Evolutionary conservation across 1,140 invertebrate genomes (phyloP).

Genomic region (Nephila pilipes): DNA sequence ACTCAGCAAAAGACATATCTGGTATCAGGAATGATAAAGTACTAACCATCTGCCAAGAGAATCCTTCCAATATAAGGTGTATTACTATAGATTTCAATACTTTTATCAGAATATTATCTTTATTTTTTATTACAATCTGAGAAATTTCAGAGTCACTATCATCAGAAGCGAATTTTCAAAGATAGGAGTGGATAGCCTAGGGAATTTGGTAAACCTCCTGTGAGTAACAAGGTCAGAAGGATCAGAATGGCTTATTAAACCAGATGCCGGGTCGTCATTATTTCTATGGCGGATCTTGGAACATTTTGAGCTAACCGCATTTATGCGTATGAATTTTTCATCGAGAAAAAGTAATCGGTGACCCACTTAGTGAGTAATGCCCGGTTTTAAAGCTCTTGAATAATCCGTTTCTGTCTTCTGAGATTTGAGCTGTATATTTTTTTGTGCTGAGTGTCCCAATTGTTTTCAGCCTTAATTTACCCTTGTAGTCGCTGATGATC

Average conservation of each 20-base stretch:
- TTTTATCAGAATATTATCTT: not conserved
- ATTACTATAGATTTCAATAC: no score
- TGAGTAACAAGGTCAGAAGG: conserved; percentile 22
- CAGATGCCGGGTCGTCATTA: conserved; percentile 26
- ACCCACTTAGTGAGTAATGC: conserved; percentile 13
- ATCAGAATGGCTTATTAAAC: conserved; percentile 28
- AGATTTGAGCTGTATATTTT: not conserved
- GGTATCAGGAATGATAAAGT: no score
- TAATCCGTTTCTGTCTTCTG: not conserved
- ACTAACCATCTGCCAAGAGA: no score
- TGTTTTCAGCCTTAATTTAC: conserved; percentile 7
- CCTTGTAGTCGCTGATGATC: not conserved
- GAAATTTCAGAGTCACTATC: not conserved
- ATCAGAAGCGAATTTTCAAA: not conserved
- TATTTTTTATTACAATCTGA: not conserved
- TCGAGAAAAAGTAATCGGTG: conserved; percentile 15
- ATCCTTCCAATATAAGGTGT: no score
- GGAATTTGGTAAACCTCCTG: not conserved
- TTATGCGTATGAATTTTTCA: not conserved
- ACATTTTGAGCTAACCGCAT: conserved; percentile 10
- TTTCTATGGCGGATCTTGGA: not conserved
- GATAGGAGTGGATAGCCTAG: not conserved
- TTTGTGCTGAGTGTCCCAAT: not conserved
- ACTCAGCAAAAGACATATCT: no score
- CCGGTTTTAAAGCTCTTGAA: not conserved